phyloP scores from a whole-genome alignment of 1,140 invertebrate genomes.

The Ephestia elutella region DNA sequence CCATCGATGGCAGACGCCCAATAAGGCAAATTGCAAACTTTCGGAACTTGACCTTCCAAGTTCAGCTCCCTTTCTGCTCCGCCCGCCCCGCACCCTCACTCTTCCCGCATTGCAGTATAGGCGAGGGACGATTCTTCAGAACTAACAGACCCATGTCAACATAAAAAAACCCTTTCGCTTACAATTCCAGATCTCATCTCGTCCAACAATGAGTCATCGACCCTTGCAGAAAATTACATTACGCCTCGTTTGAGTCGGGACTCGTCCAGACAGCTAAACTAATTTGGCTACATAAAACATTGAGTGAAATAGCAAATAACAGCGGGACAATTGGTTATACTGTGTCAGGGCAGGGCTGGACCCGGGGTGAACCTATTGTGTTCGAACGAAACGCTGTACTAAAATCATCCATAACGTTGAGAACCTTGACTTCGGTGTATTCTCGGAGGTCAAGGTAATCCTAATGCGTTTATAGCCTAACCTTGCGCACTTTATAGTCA shows the following conservation, averaged over 20 bases:
- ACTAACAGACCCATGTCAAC: conserved; percentile 19
- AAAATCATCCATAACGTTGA: conserved; percentile 36
- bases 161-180: conserved; percentile 1
- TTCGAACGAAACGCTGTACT: conserved; percentile 17
- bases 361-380: conserved; percentile 23
- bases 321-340: conserved; percentile 39
- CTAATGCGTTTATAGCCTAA: conserved; percentile 44
- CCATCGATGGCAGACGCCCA: conserved; percentile 27
- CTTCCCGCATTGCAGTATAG: conserved; percentile 62
- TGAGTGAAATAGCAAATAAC: conserved; percentile 14
- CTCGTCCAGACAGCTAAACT: conserved; percentile 22
- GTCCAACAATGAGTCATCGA: conserved; percentile 16
- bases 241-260: neutral
- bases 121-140: conserved; percentile 44
- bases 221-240: conserved; percentile 18
- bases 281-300: conserved; percentile 22
- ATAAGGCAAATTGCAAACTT: conserved; percentile 49
- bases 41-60: conserved; percentile 59
- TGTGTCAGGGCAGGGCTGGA: conserved; percentile 19
- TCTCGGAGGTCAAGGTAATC: conserved; percentile 45
- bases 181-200: neutral
- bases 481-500: conserved; percentile 47
- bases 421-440: conserved; percentile 41
- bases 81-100: conserved; percentile 27
- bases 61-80: conserved; percentile 25